Conservation (phyloP, 2,797 vertebrate species). For the Trachurus trachurus region DNA sequence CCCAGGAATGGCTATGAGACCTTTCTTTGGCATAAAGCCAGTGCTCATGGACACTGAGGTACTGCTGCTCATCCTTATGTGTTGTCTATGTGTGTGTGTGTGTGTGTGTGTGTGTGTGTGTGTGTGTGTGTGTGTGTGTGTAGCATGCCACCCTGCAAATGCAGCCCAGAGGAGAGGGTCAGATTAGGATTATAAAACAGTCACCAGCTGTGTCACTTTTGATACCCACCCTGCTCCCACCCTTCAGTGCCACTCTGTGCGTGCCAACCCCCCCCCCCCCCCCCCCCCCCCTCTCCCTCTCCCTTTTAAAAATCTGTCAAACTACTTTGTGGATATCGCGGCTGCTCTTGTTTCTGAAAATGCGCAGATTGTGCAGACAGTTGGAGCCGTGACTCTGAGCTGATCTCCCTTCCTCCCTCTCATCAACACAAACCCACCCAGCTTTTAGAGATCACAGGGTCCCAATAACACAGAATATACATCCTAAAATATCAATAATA, state of each 20-base stretch:
- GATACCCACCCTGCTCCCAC: constrained; percentile 63
- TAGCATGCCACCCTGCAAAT: constrained; percentile 24
- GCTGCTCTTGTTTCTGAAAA: constrained; percentile 43
- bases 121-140: constrained; percentile 35
- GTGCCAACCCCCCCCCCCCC: constrained; percentile 41
- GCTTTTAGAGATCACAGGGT: neutral
- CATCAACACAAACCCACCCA: constrained; percentile 20
- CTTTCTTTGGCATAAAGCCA: constrained; percentile 93
- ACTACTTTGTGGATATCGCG: constrained; percentile 32
- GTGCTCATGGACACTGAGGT: constrained; percentile 91
- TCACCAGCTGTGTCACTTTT: constrained; percentile 80
- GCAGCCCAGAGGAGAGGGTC: constrained; percentile 41
- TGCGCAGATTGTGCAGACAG: constrained; percentile 76
- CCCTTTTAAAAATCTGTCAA: constrained; percentile 51
- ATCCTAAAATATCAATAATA: neutral
- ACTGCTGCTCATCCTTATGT: constrained; percentile 18
- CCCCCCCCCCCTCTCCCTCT: neutral
- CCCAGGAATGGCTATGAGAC: constrained; percentile 97
- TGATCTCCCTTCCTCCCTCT: constrained; percentile 31
- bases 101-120: constrained; percentile 39
- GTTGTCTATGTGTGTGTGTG: constrained; percentile 9
- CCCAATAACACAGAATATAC: neutral
- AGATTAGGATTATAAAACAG: constrained; percentile 80
- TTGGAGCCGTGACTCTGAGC: constrained; percentile 62
- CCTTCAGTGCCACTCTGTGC: constrained; percentile 20